A percentile compares a stretch with the other conserved stretches of the same genome.
Conservation (phyloP, 2,113 vertebrate genomes). For the Melanocharis versteri region DNA sequence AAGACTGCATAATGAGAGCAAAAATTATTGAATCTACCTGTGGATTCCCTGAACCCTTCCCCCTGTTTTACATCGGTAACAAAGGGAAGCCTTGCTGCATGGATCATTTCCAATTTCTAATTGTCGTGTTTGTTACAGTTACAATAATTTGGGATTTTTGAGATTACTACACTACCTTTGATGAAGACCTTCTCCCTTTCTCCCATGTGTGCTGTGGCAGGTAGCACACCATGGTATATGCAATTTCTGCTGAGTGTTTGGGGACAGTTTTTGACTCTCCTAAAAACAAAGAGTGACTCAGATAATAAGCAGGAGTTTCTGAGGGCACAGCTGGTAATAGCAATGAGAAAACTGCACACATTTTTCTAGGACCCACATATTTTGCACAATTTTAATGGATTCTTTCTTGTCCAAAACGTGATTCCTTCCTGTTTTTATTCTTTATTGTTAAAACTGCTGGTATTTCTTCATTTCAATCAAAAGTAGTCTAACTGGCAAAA, state of each 20-base stretch:
- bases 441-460: background rate
- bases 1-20: background rate
- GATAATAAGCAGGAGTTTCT: background rate
- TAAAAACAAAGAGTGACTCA: background rate
- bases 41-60: background rate
- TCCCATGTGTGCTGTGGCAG: background rate
- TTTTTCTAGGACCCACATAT: background rate
- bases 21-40: background rate
- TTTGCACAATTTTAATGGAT: background rate
- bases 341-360: background rate
- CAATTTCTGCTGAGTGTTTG: background rate
- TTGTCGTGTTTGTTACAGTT: background rate
- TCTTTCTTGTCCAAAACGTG: background rate
- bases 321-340: background rate
- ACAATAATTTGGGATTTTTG: background rate
- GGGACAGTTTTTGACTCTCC: background rate
- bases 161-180: background rate
- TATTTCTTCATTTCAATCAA: background rate
- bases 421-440: background rate
- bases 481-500: background rate
- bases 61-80: accelerated
- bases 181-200: background rate
- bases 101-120: background rate
- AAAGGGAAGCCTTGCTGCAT: background rate
- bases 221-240: background rate